phyloP scores from a whole-genome alignment of 1,140 invertebrate genomes.

The Temnothorax nylanderi region DNA sequence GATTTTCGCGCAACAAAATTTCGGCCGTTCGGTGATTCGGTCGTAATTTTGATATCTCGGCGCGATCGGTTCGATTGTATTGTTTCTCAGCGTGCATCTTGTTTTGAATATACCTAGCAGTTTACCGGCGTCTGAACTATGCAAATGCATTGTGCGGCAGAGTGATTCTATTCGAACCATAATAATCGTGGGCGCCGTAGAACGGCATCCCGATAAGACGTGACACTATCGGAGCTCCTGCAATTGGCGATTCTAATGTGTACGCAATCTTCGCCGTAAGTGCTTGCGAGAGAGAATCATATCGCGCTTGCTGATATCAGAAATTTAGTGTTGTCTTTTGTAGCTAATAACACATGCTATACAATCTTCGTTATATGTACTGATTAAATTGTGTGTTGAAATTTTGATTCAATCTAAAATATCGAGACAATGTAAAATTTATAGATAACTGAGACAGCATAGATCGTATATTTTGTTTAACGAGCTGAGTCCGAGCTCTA shows the following conservation, averaged over 20 bases:
- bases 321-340: neutral
- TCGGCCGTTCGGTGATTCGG: neutral
- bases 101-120: neutral
- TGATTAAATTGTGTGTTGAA: neutral
- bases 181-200: conserved; percentile 27
- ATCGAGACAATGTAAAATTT: neutral
- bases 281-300: neutral
- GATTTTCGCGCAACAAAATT: neutral
- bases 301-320: conserved; percentile 11
- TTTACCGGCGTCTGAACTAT: neutral
- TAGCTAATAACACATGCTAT: neutral
- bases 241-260: conserved; percentile 28
- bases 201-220: conserved; percentile 32
- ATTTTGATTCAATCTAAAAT: neutral
- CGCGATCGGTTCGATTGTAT: neutral
- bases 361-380: neutral
- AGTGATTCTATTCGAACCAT: conserved; percentile 27
- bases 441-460: neutral
- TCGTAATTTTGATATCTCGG: neutral
- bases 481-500: too few species aligned
- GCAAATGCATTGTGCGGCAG: conserved; percentile 26
- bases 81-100: neutral
- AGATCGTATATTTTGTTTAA: too few species aligned
- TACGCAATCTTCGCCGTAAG: conserved; percentile 34
- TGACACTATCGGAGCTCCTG: conserved; percentile 2